A percentile compares a stretch with the other conserved stretches of the same genome.
Evolutionary conservation across 2,113 vertebrate genomes (phyloP).

Genomic region (Formicarius rufipectus): DNA sequence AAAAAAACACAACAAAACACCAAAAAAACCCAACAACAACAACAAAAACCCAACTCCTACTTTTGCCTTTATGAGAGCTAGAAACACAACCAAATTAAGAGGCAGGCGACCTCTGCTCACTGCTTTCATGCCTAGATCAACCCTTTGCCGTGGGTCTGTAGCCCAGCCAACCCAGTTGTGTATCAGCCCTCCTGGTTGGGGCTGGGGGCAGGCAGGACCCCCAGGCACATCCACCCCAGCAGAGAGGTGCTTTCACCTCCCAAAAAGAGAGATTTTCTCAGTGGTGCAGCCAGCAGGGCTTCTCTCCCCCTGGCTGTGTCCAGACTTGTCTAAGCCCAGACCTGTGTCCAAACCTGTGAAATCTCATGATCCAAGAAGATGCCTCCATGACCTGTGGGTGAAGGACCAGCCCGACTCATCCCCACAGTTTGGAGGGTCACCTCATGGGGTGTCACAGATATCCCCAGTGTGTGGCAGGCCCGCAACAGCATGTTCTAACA

Average conservation of each 20-base stretch:
- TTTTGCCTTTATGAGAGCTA: background rate
- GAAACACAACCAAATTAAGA: background rate
- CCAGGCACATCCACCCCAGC: background rate
- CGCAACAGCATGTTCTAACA: accelerated
- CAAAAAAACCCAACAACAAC: background rate
- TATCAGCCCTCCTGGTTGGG: background rate
- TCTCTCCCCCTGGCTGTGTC: background rate
- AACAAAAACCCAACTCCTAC: slow-evolving; percentile 9
- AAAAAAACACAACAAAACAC: background rate
- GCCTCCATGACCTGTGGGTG: accelerated
- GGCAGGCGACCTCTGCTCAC: background rate
- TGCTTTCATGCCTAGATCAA: background rate
- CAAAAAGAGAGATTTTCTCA: accelerated
- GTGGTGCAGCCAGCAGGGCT: accelerated
- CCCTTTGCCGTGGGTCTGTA: accelerated
- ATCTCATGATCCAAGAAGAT: accelerated
- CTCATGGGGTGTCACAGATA: background rate
- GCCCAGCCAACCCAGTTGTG: accelerated
- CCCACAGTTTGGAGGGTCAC: background rate
- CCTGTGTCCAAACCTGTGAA: background rate
- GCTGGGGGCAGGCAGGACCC: background rate
- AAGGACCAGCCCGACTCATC: background rate
- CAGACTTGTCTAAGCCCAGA: background rate
- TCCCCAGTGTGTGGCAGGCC: accelerated
- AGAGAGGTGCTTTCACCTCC: background rate